These are phyloP conservation scores for Diuraphis noxia DNA, from an alignment of 1,140 invertebrate genomes.

Conservation along the genomic window DNA sequence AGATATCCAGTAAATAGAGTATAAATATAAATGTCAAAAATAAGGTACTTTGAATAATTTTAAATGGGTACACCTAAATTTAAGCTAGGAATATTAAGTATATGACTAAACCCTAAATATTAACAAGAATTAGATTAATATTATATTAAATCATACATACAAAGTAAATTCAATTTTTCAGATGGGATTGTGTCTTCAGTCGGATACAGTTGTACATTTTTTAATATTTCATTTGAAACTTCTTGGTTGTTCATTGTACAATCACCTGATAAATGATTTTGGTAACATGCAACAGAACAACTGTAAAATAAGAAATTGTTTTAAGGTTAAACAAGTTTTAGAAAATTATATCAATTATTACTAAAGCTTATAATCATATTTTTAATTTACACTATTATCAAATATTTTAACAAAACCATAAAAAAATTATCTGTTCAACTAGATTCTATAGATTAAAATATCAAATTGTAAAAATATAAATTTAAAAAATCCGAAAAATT, in stretches of 20 bases:
- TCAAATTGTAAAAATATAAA: too few species aligned
- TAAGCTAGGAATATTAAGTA: too few species aligned
- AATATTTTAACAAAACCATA: not conserved
- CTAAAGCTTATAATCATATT: too few species aligned
- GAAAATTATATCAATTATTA: not conserved
- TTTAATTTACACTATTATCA: not conserved
- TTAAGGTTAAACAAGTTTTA: not conserved
- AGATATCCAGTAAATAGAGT: too few species aligned
- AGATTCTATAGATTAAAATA: not conserved
- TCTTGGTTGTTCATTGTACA: not conserved
- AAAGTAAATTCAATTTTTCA: constrained; percentile 47
- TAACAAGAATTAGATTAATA: not conserved
- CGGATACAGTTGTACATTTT: constrained; percentile 21
- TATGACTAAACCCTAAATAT: too few species aligned
- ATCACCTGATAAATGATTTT: constrained; percentile 22
- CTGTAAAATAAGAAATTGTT: not conserved
- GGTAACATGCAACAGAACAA: constrained; percentile 46
- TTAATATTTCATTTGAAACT: not conserved
- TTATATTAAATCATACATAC: not conserved
- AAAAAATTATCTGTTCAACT: not conserved
- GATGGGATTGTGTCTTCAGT: constrained; percentile 43
- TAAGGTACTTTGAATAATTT: too few species aligned
- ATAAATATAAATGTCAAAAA: too few species aligned
- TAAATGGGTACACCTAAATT: too few species aligned
- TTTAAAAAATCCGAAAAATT: too few species aligned